Evolutionary conservation across 2,113 vertebrate species (phyloP).

Genomic region (Prunella fulvescens): DNA sequence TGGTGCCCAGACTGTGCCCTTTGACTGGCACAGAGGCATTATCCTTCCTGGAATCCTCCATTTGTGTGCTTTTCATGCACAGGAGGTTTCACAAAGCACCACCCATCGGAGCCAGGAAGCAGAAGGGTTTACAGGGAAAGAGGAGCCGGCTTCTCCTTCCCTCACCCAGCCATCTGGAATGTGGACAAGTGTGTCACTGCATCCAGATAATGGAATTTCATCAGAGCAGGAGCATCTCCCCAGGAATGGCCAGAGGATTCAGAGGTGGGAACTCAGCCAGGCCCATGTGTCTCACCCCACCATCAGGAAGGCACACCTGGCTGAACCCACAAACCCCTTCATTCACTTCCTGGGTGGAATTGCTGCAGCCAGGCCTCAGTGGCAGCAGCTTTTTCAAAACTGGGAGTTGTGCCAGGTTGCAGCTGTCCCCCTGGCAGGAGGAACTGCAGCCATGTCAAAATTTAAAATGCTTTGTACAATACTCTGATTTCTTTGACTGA

Average conservation of each 20-base stretch:
- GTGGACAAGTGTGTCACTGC: not conserved
- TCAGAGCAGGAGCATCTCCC: not conserved
- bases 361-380: not conserved
- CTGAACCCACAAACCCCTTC: not conserved
- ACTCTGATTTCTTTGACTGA: not conserved
- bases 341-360: fast-evolving
- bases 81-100: not conserved
- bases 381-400: not conserved
- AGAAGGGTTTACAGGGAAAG: not conserved
- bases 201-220: not conserved
- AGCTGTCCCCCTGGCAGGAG: not conserved
- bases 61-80: not conserved
- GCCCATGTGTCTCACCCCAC: fast-evolving
- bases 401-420: not conserved
- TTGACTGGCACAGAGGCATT: not conserved
- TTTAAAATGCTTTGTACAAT: fast-evolving
- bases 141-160: not conserved
- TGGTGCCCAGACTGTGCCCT: not conserved
- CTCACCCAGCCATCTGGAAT: not conserved
- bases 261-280: not conserved
- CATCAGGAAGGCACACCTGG: not conserved
- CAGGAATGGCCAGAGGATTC: fast-evolving
- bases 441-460: not conserved
- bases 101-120: fast-evolving
- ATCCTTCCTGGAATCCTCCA: not conserved